Conservation (phyloP, 2,113 vertebrate genomes). For the Chrysemys picta region DNA sequence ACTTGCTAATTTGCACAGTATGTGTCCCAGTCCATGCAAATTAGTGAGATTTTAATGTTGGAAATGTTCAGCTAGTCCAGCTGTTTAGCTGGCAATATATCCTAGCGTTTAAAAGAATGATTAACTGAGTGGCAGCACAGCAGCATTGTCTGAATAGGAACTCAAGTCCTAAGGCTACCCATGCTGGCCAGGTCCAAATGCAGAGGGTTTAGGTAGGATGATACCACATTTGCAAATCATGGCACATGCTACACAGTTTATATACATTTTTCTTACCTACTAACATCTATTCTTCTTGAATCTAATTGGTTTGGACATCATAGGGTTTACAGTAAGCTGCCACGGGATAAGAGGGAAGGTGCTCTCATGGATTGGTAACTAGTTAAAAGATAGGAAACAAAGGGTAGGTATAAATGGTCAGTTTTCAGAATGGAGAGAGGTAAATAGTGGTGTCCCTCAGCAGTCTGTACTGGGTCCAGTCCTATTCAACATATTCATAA, state of each 20-base stretch:
- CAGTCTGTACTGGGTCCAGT: too few relatives aligned
- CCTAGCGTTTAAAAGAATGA: background rate
- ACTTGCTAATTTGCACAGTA: background rate
- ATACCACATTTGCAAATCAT: background rate
- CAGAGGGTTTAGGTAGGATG: background rate
- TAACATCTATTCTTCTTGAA: background rate
- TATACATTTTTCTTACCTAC: background rate
- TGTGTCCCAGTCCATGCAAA: background rate
- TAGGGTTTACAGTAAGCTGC: background rate
- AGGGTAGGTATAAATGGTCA: too few relatives aligned
- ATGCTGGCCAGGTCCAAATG: background rate
- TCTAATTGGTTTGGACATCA: background rate
- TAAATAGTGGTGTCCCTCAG: too few relatives aligned
- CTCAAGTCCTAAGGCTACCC: background rate
- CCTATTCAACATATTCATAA: too few relatives aligned
- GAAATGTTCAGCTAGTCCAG: background rate
- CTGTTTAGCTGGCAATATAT: background rate
- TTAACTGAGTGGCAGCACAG: background rate
- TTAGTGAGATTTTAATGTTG: slow-evolving; percentile 15
- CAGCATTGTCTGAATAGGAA: background rate
- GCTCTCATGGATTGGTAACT: too few relatives aligned
- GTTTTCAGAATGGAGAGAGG: too few relatives aligned
- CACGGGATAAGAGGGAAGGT: too few relatives aligned
- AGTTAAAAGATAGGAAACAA: too few relatives aligned
- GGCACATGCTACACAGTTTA: background rate